phyloP scores from a whole-genome alignment of 2,113 vertebrate genomes.

The Lamprologus ornatipinnis region DNA sequence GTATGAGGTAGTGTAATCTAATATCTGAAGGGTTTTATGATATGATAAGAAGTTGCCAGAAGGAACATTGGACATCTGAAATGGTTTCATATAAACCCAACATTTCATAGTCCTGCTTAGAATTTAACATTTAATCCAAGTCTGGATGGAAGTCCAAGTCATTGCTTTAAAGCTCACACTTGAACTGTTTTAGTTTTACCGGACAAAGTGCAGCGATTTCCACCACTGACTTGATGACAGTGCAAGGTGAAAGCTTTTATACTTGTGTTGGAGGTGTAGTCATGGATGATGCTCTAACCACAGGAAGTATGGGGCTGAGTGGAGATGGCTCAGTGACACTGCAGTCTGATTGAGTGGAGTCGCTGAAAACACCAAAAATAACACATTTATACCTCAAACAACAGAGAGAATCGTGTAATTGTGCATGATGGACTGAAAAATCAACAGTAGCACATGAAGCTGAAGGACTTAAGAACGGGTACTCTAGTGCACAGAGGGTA shows the following conservation, averaged over 20 bases:
- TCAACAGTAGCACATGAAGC: background rate
- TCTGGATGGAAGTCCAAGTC: background rate
- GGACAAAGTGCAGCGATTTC: background rate
- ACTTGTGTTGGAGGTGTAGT: background rate
- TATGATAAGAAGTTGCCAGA: background rate
- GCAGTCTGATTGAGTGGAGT: background rate
- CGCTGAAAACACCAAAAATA: background rate
- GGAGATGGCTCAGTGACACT: background rate
- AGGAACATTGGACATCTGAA: background rate
- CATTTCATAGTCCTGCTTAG: background rate
- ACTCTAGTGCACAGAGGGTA: background rate
- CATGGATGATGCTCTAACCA: background rate
- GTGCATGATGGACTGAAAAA: background rate
- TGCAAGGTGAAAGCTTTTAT: constrained; percentile 2
- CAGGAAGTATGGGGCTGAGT: background rate
- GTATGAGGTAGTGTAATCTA: background rate
- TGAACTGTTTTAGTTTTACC: background rate
- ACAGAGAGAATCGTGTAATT: background rate
- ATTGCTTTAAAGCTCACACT: background rate
- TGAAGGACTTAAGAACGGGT: background rate
- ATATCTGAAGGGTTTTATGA: background rate
- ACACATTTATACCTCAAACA: background rate
- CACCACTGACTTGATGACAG: background rate
- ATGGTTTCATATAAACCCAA: background rate
- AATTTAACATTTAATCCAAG: background rate